Conservation (phyloP, 2,113 vertebrate species). For the Cricetomys ansorgei region DNA sequence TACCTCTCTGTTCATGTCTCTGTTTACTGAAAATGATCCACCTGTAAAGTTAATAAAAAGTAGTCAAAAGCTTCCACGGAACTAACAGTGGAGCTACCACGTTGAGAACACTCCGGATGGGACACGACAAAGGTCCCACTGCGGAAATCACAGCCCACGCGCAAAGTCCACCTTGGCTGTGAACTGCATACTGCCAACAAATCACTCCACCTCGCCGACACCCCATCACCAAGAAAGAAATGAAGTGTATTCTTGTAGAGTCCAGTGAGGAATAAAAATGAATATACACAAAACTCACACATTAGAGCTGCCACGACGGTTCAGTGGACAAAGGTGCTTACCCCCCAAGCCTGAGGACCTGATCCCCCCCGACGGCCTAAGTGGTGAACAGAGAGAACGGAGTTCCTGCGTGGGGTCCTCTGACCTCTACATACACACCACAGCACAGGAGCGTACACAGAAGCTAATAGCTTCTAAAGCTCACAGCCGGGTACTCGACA, state of each 20-base stretch:
- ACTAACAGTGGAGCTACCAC: background rate
- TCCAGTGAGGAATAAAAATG: background rate
- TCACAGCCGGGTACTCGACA: background rate
- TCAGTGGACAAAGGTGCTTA: too few relatives aligned
- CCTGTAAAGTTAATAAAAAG: background rate
- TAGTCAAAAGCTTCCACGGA: background rate
- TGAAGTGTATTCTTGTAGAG: background rate
- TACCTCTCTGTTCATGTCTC: background rate
- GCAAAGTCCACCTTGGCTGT: background rate
- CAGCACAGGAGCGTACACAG: background rate
- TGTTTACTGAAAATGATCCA: background rate
- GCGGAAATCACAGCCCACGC: background rate
- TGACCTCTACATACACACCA: background rate
- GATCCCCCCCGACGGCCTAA: too few relatives aligned
- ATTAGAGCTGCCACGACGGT: background rate
- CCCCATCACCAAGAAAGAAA: conserved; percentile 8
- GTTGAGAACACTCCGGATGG: background rate
- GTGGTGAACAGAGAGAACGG: background rate
- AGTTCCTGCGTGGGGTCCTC: background rate
- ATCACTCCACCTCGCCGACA: background rate
- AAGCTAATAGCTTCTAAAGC: background rate
- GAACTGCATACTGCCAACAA: background rate
- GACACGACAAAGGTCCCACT: background rate
- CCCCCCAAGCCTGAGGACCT: background rate
- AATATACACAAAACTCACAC: background rate